A percentile compares a stretch with the other conserved stretches of the same genome.
Evolutionary conservation across 1,140 invertebrate species (phyloP).

Genomic region (Bombus fervidus): DNA sequence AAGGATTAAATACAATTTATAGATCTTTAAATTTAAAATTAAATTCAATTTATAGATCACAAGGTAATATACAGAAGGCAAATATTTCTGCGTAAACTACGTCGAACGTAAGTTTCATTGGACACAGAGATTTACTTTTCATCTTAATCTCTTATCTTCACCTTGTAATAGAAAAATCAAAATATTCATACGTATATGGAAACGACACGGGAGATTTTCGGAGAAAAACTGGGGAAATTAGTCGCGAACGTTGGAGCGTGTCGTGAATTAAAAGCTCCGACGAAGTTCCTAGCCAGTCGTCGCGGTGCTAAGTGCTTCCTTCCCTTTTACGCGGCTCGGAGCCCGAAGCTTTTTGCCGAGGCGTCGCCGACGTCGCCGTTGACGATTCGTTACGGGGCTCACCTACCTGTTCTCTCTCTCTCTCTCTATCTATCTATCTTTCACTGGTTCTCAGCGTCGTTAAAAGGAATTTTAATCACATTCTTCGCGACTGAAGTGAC

Average conservation of each 20-base stretch:
- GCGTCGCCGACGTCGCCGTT: not conserved
- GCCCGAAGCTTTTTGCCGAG: constrained; percentile 49
- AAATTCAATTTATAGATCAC: too few relatives aligned
- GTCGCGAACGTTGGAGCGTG: constrained; percentile 27
- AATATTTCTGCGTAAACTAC: too few relatives aligned
- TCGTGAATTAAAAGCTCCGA: constrained; percentile 64
- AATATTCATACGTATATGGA: not conserved
- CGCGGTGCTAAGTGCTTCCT: constrained; percentile 62
- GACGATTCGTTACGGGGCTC: constrained; percentile 52
- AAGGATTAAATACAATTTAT: too few relatives aligned
- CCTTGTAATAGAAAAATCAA: not conserved
- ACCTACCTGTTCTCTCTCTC: constrained; percentile 31
- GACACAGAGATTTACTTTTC: not conserved
- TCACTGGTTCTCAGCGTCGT: constrained; percentile 43
- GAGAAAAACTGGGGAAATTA: not conserved
- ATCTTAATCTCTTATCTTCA: not conserved
- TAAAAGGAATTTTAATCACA: constrained; percentile 77
- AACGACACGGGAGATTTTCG: not conserved
- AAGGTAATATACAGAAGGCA: too few relatives aligned
- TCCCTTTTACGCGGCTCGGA: constrained; percentile 26
- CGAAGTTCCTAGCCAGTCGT: constrained; percentile 44
- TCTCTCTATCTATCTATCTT: not conserved
- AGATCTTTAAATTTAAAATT: too few relatives aligned
- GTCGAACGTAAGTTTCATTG: too few relatives aligned
- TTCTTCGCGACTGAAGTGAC: constrained; percentile 71